Conservation (phyloP, 1,140 invertebrate genomes). For the Drosophila pectinifera region DNA sequence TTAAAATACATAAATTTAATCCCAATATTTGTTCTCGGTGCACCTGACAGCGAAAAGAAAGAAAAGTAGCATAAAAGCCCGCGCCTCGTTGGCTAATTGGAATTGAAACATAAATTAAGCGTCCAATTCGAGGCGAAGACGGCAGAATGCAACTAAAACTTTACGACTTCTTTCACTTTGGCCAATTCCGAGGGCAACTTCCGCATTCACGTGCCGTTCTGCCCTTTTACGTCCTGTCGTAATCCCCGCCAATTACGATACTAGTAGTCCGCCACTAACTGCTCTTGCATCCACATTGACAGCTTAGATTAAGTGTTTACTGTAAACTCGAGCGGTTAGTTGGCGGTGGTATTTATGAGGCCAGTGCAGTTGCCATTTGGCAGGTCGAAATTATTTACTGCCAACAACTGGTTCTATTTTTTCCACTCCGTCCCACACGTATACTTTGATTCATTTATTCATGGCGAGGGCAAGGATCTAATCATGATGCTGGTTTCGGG, state of each 20-base stretch:
- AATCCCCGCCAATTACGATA: conserved; percentile 66
- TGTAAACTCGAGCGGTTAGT: conserved; percentile 57
- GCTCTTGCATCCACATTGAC: conserved; percentile 65
- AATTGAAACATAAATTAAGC: conserved; percentile 84
- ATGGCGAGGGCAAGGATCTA: background rate
- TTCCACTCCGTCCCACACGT: background rate
- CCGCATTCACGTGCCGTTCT: conserved; percentile 50
- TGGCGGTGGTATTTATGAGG: conserved; percentile 65
- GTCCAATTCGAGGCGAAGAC: conserved; percentile 63
- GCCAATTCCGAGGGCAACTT: conserved; percentile 58
- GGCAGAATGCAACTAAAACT: conserved; percentile 75
- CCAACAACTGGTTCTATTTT: conserved; percentile 46
- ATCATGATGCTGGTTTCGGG: background rate
- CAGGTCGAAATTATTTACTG: conserved; percentile 67
- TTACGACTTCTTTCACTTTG: conserved; percentile 69
- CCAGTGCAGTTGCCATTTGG: conserved; percentile 54
- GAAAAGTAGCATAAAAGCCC: conserved; percentile 66
- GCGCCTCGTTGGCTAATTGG: conserved; percentile 78
- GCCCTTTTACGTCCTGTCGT: conserved; percentile 73
- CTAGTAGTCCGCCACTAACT: conserved; percentile 32
- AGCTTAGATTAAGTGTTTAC: conserved; percentile 80
- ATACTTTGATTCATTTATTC: background rate
- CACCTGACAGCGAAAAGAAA: conserved; percentile 11
- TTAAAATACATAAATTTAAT: background rate
- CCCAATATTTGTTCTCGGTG: background rate